A percentile compares a stretch with the other conserved stretches of the same genome.
These are phyloP conservation scores for Vulpes lagopus DNA, from an alignment of 2,113 vertebrate species.

Conservation along the genomic window DNA sequence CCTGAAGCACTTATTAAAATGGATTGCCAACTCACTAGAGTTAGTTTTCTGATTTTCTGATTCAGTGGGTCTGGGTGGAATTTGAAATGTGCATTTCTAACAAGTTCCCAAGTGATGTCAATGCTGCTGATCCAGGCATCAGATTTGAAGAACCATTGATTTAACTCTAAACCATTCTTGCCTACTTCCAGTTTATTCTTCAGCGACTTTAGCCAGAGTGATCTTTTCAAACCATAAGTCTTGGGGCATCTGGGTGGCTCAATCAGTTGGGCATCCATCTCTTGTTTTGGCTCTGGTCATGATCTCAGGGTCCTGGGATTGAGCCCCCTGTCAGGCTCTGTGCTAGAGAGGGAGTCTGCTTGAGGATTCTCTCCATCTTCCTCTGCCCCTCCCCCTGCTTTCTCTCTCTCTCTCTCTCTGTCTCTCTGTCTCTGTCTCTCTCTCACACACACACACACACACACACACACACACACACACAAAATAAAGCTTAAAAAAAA, in stretches of 20 bases:
- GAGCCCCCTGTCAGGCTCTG: neutral
- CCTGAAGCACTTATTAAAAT: neutral
- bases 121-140: neutral
- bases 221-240: slow-evolving; percentile 3
- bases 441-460: accelerated
- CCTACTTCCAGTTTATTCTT: neutral
- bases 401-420: neutral
- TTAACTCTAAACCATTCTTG: neutral
- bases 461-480: no score
- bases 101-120: neutral
- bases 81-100: neutral
- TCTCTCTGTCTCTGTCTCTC: no score
- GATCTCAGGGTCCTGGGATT: neutral
- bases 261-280: neutral
- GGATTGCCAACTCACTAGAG: neutral
- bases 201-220: neutral
- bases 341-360: neutral
- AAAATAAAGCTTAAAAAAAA: neutral
- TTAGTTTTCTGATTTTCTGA: neutral
- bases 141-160: neutral
- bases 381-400: neutral
- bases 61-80: neutral
- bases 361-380: neutral
- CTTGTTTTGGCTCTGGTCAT: neutral
- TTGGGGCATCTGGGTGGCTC: neutral